phyloP scores from a whole-genome alignment of 2,113 vertebrate genomes.

The Colinus virginianus region DNA sequence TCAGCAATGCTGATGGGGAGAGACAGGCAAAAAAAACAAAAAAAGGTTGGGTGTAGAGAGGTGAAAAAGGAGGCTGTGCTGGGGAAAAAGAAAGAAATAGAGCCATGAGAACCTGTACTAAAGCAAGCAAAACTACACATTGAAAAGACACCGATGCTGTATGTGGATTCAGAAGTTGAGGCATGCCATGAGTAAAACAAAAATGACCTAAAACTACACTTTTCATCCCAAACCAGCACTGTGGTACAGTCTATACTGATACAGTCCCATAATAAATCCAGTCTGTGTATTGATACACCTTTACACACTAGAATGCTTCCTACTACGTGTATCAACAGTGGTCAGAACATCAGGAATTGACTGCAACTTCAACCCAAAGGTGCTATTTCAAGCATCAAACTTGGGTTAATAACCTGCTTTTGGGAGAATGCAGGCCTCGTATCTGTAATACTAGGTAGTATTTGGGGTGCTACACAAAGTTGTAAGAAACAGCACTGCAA shows the following conservation, averaged over 20 bases:
- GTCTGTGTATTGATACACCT: background rate
- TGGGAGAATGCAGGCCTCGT: background rate
- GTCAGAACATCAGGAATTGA: background rate
- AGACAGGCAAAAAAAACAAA: background rate
- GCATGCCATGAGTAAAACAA: background rate
- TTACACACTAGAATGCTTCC: background rate
- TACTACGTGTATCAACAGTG: rapidly evolving
- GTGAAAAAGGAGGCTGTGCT: background rate
- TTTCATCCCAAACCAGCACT: background rate
- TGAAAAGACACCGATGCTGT: background rate
- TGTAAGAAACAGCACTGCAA: background rate
- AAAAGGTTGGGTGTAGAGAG: rapidly evolving
- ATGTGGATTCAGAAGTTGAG: background rate
- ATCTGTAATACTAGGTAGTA: background rate
- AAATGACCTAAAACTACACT: background rate
- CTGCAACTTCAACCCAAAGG: background rate
- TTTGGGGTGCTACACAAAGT: background rate
- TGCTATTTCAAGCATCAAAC: background rate
- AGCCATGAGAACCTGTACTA: rapidly evolving
- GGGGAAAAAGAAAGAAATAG: background rate
- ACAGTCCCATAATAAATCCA: background rate
- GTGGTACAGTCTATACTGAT: background rate
- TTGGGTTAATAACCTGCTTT: background rate
- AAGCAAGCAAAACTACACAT: background rate
- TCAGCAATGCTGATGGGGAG: rapidly evolving